Conservation (phyloP, 2,113 vertebrate species). For the Bambusicola thoracicus region DNA sequence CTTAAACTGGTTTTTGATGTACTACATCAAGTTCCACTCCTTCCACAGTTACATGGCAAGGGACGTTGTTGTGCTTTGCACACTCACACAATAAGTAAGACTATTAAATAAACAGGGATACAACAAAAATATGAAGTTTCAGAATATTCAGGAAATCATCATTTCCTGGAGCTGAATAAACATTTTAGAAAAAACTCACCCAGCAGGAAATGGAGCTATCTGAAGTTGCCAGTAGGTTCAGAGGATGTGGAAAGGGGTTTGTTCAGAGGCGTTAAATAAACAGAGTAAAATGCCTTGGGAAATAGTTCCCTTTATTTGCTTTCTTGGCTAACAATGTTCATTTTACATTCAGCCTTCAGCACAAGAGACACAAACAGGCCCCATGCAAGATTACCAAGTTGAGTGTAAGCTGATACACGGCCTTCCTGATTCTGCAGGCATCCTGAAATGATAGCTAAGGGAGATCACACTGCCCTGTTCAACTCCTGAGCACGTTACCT, state of each 20-base stretch:
- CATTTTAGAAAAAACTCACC: conserved; percentile 61
- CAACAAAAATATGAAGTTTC: conserved; percentile 59
- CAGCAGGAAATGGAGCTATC: conserved; percentile 71
- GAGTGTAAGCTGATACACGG: background rate
- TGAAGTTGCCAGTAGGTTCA: conserved; percentile 63
- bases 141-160: conserved; percentile 70
- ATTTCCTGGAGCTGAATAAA: conserved; percentile 64
- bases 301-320: conserved; percentile 59
- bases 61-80: background rate
- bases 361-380: conserved; percentile 26
- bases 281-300: conserved; percentile 52
- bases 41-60: background rate
- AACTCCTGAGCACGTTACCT: background rate
- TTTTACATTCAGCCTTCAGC: conserved; percentile 39
- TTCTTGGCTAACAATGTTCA: conserved; percentile 64
- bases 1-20: background rate
- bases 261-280: conserved; percentile 65
- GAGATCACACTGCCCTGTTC: accelerated
- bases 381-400: conserved; percentile 36
- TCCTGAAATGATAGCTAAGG: background rate
- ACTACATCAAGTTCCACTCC: background rate
- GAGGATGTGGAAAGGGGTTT: conserved; percentile 58
- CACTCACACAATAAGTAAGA: conserved; percentile 22
- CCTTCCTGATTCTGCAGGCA: conserved; percentile 22
- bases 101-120: conserved; percentile 30